phyloP scores from a whole-genome alignment of 53 echinoderm and acorn worm species.

The Echinarachnius parma region DNA sequence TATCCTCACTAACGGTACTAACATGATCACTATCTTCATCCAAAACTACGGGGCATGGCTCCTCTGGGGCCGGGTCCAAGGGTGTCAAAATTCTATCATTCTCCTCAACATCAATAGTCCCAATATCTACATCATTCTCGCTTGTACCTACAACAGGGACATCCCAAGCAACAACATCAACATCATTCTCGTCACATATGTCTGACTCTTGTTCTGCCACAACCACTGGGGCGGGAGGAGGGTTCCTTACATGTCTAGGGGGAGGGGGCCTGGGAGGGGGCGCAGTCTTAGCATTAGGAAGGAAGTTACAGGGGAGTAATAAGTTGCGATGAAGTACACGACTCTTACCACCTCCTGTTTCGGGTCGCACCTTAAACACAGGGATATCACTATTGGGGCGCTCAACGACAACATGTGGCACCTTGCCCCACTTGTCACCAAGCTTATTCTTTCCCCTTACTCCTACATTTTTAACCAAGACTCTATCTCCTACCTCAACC shows the following conservation, averaged over 20 bases:
- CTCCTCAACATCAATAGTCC: neutral
- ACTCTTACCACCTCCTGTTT: neutral
- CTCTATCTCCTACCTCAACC: slow-evolving; percentile 25
- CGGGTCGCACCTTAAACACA: slow-evolving; percentile 33
- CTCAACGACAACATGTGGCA: slow-evolving; percentile 4
- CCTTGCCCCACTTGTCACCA: slow-evolving; percentile 36
- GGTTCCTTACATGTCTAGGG: no score
- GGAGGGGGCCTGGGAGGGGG: neutral
- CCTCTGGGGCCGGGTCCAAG: neutral
- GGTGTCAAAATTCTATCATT: neutral
- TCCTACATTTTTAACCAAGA: slow-evolving; percentile 17
- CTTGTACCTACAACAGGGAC: neutral
- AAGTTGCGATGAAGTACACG: slow-evolving; percentile 39
- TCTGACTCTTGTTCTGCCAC: neutral
- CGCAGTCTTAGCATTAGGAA: neutral
- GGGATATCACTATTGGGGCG: slow-evolving; percentile 24
- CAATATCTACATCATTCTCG: no score
- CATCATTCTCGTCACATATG: neutral
- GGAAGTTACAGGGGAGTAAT: slow-evolving; percentile 23
- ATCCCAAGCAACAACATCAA: slow-evolving; percentile 7
- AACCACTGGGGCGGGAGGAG: neutral
- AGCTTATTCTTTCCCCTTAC: slow-evolving; percentile 37
- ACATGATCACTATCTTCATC: neutral
- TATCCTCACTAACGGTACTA: neutral
- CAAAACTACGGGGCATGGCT: neutral